Evolutionary conservation across 2,113 vertebrate genomes (phyloP), one percentile per base, ranked within the genome.

Genomic region (Ahaetulla prasina): DNA sequence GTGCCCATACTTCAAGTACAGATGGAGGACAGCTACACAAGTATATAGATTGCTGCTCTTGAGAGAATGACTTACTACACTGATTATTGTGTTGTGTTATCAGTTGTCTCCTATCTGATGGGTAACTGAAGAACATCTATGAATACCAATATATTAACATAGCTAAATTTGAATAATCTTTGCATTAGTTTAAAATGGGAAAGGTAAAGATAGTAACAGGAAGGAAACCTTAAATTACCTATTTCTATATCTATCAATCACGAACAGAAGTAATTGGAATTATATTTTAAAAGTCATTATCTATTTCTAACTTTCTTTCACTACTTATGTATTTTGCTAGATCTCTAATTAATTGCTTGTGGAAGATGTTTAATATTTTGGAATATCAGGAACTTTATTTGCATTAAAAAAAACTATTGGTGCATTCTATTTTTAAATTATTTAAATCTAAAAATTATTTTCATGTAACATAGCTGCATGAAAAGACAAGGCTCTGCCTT

Each of bases 201-300:
- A 57, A 68, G 22, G 94, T 92, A 52, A 16, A 93, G 16, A 94
- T 94, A 93, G 47, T 60, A 7, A 88, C 0, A 9, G 91, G 93
- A 92, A 27, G 6, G 53, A 91, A 80, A 11, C 8, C 16, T 1
- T 9, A 92, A 39, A 94, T 94, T 93, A 90, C 68, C 0, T 20
- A 47, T 20, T 85, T 27, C 35, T 80, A 22, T 9, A 80, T 80
- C n/a, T 35, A 91, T 74, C 30, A 1, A 45, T 54, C 63, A 94
- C 3, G 23, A 89, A 25, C 2, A n/a, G 63, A 50, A 49, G 54
- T 45, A 94, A 93, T 94, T 92, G 50, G 2, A n/a, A 88, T 50
- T 39, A 9, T 84, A 60, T 91, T 94, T 92, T 93, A 74, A 94
- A 95, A 95, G 1, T 2, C 93, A 89, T 50, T 94, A 85, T 27